Conservation (phyloP, 2,113 vertebrate genomes). For the Rutilus rutilus region DNA sequence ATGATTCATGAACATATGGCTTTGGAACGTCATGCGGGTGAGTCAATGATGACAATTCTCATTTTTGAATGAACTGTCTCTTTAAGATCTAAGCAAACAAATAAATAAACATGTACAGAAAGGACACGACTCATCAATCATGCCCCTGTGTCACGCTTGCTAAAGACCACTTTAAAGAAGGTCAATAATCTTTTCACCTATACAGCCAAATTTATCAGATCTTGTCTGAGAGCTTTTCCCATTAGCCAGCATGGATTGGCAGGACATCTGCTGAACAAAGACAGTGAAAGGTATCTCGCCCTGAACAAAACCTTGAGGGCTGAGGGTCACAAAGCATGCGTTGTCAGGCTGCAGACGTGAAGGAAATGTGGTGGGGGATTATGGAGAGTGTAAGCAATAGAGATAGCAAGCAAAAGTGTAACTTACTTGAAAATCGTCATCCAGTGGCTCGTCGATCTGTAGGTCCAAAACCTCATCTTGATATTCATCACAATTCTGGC, state of each 20-base stretch:
- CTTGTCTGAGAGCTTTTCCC: slow-evolving; percentile 84
- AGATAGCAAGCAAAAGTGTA: slow-evolving; percentile 39
- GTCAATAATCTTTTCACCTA: slow-evolving; percentile 99
- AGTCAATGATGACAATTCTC: neutral
- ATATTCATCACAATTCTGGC: slow-evolving; percentile 81
- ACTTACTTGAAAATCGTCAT: slow-evolving; percentile 95
- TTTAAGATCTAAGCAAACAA: slow-evolving; percentile 24
- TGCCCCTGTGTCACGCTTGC: slow-evolving; percentile 84
- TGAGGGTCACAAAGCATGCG: slow-evolving; percentile 89
- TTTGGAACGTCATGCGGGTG: neutral
- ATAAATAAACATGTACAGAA: slow-evolving; percentile 63
- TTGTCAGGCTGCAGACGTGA: slow-evolving; percentile 64
- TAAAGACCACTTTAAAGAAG: slow-evolving; percentile 93
- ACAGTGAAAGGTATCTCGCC: slow-evolving; percentile 61
- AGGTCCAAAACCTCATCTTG: slow-evolving; percentile 93
- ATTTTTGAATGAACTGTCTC: neutral
- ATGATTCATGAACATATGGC: neutral
- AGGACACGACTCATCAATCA: slow-evolving; percentile 93
- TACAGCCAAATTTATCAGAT: slow-evolving; percentile 96
- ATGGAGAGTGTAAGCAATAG: neutral
- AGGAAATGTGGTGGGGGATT: slow-evolving; percentile 17
- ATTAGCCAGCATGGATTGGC: slow-evolving; percentile 90
- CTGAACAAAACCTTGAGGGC: slow-evolving; percentile 80
- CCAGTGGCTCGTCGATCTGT: slow-evolving; percentile 93
- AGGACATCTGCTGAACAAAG: slow-evolving; percentile 91